Evolutionary conservation across 35 echinoderm and acorn worm species (phyloP).

Genomic region (Lytechinus variegatus): DNA sequence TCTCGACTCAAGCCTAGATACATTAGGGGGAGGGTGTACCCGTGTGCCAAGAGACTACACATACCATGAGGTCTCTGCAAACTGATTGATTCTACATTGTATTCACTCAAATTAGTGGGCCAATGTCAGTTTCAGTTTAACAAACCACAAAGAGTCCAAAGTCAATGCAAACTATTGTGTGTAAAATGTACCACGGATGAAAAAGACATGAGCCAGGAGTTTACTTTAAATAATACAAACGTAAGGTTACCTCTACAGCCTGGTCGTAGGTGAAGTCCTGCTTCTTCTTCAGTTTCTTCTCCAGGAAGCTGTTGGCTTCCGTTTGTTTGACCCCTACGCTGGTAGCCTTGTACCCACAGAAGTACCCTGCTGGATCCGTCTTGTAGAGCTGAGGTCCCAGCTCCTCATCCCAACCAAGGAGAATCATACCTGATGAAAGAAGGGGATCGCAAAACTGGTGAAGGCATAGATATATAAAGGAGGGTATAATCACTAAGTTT

Average conservation of each 20-base stretch:
- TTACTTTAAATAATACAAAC: neutral
- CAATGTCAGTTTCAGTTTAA: neutral
- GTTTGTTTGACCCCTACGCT: constrained; percentile 98
- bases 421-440: constrained; percentile 82
- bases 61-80: too few relatives aligned
- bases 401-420: constrained; percentile 92
- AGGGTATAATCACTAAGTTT: neutral
- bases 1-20: too few relatives aligned
- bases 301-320: constrained; percentile 98
- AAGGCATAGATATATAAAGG: neutral
- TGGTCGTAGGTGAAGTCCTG: constrained; percentile 89
- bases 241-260: constrained; percentile 78
- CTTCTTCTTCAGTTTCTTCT: constrained; percentile 99
- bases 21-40: too few relatives aligned
- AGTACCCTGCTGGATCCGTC: constrained; percentile 97
- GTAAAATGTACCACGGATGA: neutral
- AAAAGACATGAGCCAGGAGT: neutral
- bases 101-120: neutral
- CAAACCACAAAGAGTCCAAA: neutral
- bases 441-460: neutral
- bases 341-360: constrained; percentile 98
- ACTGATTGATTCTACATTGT: too few relatives aligned
- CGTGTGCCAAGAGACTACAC: too few relatives aligned
- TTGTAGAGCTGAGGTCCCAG: constrained; percentile 90
- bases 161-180: neutral